A percentile compares a stretch with the other conserved stretches of the same genome.
phyloP scores from a whole-genome alignment of 2,888 invertebrate species.

The Acleris sparsana region DNA sequence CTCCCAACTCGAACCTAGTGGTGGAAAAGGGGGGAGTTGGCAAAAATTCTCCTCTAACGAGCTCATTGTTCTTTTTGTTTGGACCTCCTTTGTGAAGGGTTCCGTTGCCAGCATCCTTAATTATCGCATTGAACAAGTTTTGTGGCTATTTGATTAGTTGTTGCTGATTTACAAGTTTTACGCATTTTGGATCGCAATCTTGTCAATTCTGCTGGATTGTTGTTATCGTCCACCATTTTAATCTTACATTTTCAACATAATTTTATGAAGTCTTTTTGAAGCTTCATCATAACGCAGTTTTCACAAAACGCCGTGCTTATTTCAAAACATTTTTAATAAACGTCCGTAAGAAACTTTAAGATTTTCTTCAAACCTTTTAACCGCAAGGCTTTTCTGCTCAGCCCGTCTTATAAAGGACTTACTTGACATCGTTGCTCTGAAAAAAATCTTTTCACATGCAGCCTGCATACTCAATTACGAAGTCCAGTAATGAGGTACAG shows the following conservation, averaged over 20 bases:
- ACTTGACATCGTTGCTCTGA: constrained; percentile 41
- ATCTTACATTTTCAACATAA: no score
- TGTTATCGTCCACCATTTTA: no score
- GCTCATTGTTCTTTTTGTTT: constrained; percentile 76
- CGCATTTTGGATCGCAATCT: constrained; percentile 13
- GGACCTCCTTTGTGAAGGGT: constrained; percentile 65
- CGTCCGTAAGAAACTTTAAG: constrained; percentile 29
- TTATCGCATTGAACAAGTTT: constrained; percentile 66
- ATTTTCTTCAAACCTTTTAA: constrained; percentile 28
- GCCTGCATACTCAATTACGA: constrained; percentile 61
- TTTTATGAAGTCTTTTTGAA: not conserved
- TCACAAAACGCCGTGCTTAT: not conserved
- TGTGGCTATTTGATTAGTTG: constrained; percentile 57
- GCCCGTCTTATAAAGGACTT: constrained; percentile 35
- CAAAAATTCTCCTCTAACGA: constrained; percentile 68
- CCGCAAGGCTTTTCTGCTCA: constrained; percentile 20
- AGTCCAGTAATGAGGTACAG: constrained; percentile 67
- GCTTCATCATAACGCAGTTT: constrained; percentile 4
- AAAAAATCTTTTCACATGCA: constrained; percentile 52
- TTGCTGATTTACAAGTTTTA: constrained; percentile 39
- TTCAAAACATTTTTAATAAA: constrained; percentile 24
- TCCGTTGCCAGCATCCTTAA: constrained; percentile 57
- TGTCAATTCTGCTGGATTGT: not conserved
- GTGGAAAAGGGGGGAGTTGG: constrained; percentile 49
- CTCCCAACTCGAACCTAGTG: constrained; percentile 47